Conservation (phyloP, 2,888 invertebrate species). For the Papilio demoleus region DNA sequence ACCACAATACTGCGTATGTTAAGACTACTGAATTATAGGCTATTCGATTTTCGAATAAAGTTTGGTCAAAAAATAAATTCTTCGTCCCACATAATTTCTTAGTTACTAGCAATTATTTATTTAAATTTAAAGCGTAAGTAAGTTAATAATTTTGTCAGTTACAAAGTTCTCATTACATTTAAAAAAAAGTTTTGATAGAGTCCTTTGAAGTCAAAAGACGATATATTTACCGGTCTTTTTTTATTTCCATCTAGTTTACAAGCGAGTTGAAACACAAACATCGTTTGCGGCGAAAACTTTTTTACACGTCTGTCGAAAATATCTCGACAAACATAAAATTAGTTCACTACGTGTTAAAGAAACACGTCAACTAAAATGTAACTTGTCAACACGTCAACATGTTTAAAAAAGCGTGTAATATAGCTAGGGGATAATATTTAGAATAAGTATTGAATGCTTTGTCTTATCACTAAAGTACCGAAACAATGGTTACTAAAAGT, state of each 20-base stretch:
- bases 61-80: background rate
- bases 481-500: background rate
- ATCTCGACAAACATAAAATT: constrained; percentile 28
- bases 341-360: constrained; percentile 29
- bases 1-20: constrained; percentile 3
- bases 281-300: constrained; percentile 22
- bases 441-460: background rate
- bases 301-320: constrained; percentile 24
- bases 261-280: constrained; percentile 27
- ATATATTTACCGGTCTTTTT: background rate
- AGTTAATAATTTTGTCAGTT: too few relatives aligned
- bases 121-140: too few relatives aligned
- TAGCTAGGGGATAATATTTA: background rate
- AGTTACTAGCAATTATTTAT: too few relatives aligned
- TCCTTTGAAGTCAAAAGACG: background rate
- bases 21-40: background rate
- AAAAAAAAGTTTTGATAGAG: background rate
- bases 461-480: background rate
- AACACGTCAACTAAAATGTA: constrained; percentile 22
- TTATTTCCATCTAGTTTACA: background rate
- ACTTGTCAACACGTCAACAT: constrained; percentile 30
- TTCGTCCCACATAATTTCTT: too few relatives aligned
- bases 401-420: background rate
- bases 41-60: background rate
- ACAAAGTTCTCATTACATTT: background rate